These are phyloP conservation scores for Hypomecis punctinalis DNA, from an alignment of 2,888 invertebrate genomes.

Conservation along the genomic window DNA sequence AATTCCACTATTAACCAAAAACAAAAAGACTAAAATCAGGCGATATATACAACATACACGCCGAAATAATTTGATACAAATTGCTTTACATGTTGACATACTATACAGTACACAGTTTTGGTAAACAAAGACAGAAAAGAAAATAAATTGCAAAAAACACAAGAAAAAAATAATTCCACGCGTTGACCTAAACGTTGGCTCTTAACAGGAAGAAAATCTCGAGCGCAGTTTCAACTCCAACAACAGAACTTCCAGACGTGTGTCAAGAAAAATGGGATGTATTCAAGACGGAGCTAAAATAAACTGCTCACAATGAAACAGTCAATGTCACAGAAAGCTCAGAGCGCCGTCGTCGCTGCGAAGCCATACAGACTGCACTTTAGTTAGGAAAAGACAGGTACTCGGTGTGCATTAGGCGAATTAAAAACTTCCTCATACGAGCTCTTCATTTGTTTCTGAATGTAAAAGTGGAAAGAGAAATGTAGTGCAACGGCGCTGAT, in stretches of 20 bases:
- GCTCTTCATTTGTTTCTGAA: conserved; percentile 72
- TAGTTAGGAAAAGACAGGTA: conserved; percentile 73
- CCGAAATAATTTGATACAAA: too few species aligned
- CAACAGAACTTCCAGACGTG: conserved; percentile 49
- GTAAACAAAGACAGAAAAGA: too few species aligned
- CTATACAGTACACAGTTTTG: too few species aligned
- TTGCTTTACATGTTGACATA: too few species aligned
- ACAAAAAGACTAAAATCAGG: too few species aligned
- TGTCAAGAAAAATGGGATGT: conserved; percentile 56
- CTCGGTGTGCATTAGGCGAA: conserved; percentile 81
- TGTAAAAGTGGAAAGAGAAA: conserved; percentile 65
- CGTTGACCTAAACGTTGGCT: too few species aligned
- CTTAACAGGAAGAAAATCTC: background rate
- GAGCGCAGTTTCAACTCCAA: conserved; percentile 39
- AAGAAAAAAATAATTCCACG: too few species aligned
- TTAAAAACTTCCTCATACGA: conserved; percentile 75
- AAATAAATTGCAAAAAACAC: too few species aligned
- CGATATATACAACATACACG: too few species aligned
- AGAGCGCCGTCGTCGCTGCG: conserved; percentile 56
- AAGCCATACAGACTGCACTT: conserved; percentile 73
- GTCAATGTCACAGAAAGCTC: conserved; percentile 71
- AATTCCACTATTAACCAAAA: too few species aligned
- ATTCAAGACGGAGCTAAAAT: conserved; percentile 71
- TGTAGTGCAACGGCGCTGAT: conserved; percentile 41
- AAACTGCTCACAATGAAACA: conserved; percentile 75